Percentiles rank a stretch among this genome's conserved stretches.
Conservation (phyloP, 1,140 invertebrate genomes). For the Drosophila dunni region DNA sequence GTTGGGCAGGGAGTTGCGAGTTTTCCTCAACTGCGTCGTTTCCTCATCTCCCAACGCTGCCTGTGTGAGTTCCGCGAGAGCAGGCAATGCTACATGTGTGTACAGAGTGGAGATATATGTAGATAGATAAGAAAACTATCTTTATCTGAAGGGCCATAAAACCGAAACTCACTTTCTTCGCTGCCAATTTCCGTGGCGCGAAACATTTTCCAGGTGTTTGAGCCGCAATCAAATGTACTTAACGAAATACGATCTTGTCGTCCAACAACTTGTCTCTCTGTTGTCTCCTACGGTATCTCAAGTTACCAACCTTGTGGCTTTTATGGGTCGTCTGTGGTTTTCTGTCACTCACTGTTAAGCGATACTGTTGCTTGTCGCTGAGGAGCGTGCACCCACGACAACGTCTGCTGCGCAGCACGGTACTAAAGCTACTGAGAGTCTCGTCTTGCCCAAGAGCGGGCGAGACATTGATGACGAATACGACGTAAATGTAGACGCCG, state of each 20-base stretch:
- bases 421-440: constrained; percentile 51
- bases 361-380: constrained; percentile 27
- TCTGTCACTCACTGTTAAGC: constrained; percentile 40
- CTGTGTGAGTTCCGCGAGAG: constrained; percentile 63
- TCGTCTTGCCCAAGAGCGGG: constrained; percentile 3
- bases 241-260: constrained; percentile 35
- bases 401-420: constrained; percentile 49
- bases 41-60: constrained; percentile 34
- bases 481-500: background rate
- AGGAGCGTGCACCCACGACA: constrained; percentile 26
- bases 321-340: constrained; percentile 58
- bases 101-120: background rate
- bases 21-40: constrained; percentile 28
- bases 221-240: constrained; percentile 28
- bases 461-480: background rate
- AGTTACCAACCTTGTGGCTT: constrained; percentile 67
- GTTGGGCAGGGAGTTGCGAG: constrained; percentile 61
- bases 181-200: constrained; percentile 79
- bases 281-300: constrained; percentile 31
- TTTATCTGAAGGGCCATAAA: constrained; percentile 26
- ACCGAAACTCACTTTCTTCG: constrained; percentile 75
- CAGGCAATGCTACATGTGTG: constrained; percentile 62
- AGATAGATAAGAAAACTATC: constrained; percentile 12
- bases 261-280: constrained; percentile 30
- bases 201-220: constrained; percentile 67